Evolutionary conservation across 2,113 vertebrate genomes (phyloP), one percentile per base, ranked within the genome.

Genomic region (Spea bombifrons): DNA sequence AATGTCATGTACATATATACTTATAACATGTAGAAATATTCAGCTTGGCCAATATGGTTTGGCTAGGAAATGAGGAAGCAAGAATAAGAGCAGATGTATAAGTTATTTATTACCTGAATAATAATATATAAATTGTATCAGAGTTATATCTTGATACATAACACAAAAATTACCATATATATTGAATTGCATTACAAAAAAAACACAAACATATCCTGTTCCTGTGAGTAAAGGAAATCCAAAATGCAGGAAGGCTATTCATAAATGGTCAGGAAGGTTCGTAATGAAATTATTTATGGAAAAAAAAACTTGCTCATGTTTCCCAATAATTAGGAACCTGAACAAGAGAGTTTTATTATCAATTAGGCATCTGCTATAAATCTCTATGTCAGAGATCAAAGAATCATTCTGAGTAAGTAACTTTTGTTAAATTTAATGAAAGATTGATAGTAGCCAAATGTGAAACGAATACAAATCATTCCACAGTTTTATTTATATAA

Each of bases 101-200:
- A 77, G 70, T 52, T 77, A 77, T 77, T 77, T 66, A 70, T 71
- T 77, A 66, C 70, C 55, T 61, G 53, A 76, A 76, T 77, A 70
- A 77, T 70, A 77, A 68, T 77, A 77, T 71, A 77, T 57, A 77
- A 77, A 77, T 77, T 63, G 75, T 77, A 77, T 77, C 75, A 77
- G 75, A 70, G 66, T 71, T 71, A 77, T 67, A 77, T 77, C 53
- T 70, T 64, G 55, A 45, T 77, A 70, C 66, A 61, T 70, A 77
- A 77, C 53, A 67, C 67, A 77, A 30, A n/a, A 77, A 77, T 77
- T 77, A 77, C 55, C 75, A 77, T 77, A 77, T 77, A 77, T 69
- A 77, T 77, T 77, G 75, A 53, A 77, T 77, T 17, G 55, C 48
- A 77, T 77, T 77, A 77, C 57, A 59, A 77, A 71, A 52, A 63